These are phyloP conservation scores for Drosophila fungiperda DNA, from an alignment of 2,888 invertebrate genomes.

Conservation along the genomic window DNA sequence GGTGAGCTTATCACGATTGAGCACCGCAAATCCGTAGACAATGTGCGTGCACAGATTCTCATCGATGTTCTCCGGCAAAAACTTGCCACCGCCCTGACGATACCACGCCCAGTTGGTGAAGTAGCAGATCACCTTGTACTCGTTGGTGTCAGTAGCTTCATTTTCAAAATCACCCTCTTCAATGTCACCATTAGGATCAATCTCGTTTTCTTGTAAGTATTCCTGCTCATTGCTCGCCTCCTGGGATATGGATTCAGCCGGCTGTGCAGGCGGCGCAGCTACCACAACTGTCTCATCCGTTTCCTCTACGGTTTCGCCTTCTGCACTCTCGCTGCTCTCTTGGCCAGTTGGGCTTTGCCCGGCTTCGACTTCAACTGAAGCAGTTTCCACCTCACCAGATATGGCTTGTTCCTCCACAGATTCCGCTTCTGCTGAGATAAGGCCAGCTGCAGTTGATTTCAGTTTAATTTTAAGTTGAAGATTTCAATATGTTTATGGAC, in stretches of 20 bases:
- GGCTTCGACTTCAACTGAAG: constrained; percentile 72
- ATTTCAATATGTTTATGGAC: constrained; percentile 9
- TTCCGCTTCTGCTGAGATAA: constrained; percentile 54
- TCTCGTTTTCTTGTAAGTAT: constrained; percentile 55
- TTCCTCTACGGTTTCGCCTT: constrained; percentile 33
- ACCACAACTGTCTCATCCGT: constrained; percentile 30
- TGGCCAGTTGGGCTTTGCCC: constrained; percentile 26
- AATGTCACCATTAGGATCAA: constrained; percentile 74
- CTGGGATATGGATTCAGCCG: constrained; percentile 14
- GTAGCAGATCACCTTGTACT: constrained; percentile 94
- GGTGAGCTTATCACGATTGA: constrained; percentile 90
- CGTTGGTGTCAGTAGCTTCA: constrained; percentile 57
- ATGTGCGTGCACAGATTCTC: constrained; percentile 95
- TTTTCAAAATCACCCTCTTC: constrained; percentile 70
- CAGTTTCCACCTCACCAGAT: constrained; percentile 59
- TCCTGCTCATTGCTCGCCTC: constrained; percentile 29
- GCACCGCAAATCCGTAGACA: constrained; percentile 95
- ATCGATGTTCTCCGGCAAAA: constrained; percentile 92
- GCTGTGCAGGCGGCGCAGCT: constrained; percentile 21
- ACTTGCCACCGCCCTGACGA: constrained; percentile 92
- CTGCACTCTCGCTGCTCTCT: constrained; percentile 37
- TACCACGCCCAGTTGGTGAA: constrained; percentile 98
- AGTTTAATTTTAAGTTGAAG: not conserved
- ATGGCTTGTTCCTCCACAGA: constrained; percentile 68
- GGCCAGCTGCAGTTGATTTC: constrained; percentile 55